Conservation (phyloP, 2,888 invertebrate genomes). For the Villa cingulata region DNA sequence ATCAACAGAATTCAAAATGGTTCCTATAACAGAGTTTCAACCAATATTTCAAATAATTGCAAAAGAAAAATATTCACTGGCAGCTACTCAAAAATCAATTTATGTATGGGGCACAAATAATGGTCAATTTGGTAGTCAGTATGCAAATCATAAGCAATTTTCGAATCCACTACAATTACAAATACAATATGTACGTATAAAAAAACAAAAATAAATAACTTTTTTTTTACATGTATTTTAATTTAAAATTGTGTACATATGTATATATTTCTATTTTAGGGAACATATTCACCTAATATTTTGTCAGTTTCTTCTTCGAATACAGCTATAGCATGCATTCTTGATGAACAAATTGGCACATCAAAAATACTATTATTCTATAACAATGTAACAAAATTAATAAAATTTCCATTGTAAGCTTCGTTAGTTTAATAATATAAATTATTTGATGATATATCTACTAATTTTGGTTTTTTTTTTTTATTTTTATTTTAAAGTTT, state of each 20-base stretch:
- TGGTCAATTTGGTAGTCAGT: constrained; percentile 74
- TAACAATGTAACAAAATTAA: constrained; percentile 23
- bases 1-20: constrained; percentile 26
- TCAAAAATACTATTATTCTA: constrained; percentile 26
- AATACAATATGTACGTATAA: too few relatives aligned
- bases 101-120: constrained; percentile 72
- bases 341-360: constrained; percentile 21
- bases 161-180: too few relatives aligned
- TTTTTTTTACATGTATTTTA: too few relatives aligned
- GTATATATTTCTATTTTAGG: too few relatives aligned
- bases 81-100: constrained; percentile 45
- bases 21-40: constrained; percentile 27
- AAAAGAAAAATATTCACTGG: constrained; percentile 57
- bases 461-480: too few relatives aligned
- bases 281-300: too few relatives aligned
- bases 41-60: constrained; percentile 46
- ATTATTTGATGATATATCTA: too few relatives aligned
- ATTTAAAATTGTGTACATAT: too few relatives aligned
- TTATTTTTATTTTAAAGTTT: too few relatives aligned
- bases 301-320: too few relatives aligned
- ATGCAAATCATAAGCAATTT: too few relatives aligned
- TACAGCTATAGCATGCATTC: constrained; percentile 28
- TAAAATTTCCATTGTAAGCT: constrained; percentile 30
- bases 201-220: too few relatives aligned
- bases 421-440: background rate